phyloP scores from a whole-genome alignment of 2,888 invertebrate species.

The Cinara cedri region DNA sequence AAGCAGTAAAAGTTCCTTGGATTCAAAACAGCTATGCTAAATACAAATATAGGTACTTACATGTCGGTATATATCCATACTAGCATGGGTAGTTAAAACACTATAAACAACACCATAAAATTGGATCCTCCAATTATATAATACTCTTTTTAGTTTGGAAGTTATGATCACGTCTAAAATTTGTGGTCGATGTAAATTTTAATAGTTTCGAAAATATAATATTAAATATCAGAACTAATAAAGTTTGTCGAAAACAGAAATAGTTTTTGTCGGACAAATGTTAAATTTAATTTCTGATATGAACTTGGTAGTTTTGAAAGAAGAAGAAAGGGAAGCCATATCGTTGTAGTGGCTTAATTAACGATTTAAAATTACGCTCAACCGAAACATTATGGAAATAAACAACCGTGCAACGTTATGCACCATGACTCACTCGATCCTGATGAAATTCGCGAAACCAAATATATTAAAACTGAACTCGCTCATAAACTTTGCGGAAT shows the following conservation, averaged over 20 bases:
- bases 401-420: constrained; percentile 65
- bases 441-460: constrained; percentile 64
- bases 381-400: constrained; percentile 63
- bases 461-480: constrained; percentile 63
- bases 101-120: constrained; percentile 32
- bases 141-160: too few relatives aligned
- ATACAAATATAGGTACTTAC: constrained; percentile 70
- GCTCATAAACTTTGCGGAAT: constrained; percentile 64
- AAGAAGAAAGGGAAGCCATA: constrained; percentile 65
- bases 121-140: too few relatives aligned
- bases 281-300: constrained; percentile 48
- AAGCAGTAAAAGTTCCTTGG: constrained; percentile 62
- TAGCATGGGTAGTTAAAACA: constrained; percentile 39
- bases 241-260: constrained; percentile 47
- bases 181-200: constrained; percentile 57
- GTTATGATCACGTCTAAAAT: constrained; percentile 58
- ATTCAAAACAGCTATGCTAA: constrained; percentile 64
- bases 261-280: constrained; percentile 47
- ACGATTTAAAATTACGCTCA: constrained; percentile 64
- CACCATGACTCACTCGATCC: constrained; percentile 65
- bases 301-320: constrained; percentile 57
- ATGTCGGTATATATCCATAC: constrained; percentile 68
- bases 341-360: constrained; percentile 66
- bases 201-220: constrained; percentile 45
- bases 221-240: constrained; percentile 43